Base-by-base conservation (phyloP, 2,888 invertebrate species). In the Psylliodes chrysocephalus region DNA sequence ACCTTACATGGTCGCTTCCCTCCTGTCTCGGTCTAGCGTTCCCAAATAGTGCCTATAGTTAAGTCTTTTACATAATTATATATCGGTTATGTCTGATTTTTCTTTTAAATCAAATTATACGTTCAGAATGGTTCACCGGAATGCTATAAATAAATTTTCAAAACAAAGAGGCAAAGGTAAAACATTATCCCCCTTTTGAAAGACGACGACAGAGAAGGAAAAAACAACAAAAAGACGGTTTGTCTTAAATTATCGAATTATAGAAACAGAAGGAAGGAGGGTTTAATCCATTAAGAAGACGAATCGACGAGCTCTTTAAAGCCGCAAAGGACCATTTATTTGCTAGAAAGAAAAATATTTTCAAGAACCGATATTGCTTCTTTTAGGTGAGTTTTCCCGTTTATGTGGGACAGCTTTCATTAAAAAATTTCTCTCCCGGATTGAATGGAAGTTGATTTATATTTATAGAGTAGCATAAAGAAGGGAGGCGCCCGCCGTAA, bases 271-370 rank as follows among this genome's bases (percentile, higher is more conserved):
- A 49, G 49, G 49, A 49, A 28, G 49, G 49, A 49, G 49, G 49
- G 28, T 49, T 49, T 49, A 49, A 49, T 49, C 49, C 49, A 49
- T 49, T 49, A 49, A 28, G 22, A 49, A 47, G 47, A 47, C 47
- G 47, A 15, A 47, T 47, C 49, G 49, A 5, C 19, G 15, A 28
- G 28, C 30, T 28, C 14, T 49, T 15, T 14, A 10, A 10, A 28
- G 12, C 12, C 49, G 6, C 14, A 12, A 28, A 49, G 28, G 30
- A 25, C 49, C 49, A 30, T 49, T 49, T 49, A 49, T 49, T 28
- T 28, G 12, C 8, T 7, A 4, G 49, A 49, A 49, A 49, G 49
- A 30, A 49, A 49, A 49, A 49, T 49, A 49, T 49, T 49, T 28
- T 49, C 28, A 30, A 8, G 49, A 49, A 49, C 49, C 49, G 49